These are phyloP conservation scores for Panzeria rudis DNA, from an alignment of 2,888 invertebrate genomes.

Conservation along the genomic window DNA sequence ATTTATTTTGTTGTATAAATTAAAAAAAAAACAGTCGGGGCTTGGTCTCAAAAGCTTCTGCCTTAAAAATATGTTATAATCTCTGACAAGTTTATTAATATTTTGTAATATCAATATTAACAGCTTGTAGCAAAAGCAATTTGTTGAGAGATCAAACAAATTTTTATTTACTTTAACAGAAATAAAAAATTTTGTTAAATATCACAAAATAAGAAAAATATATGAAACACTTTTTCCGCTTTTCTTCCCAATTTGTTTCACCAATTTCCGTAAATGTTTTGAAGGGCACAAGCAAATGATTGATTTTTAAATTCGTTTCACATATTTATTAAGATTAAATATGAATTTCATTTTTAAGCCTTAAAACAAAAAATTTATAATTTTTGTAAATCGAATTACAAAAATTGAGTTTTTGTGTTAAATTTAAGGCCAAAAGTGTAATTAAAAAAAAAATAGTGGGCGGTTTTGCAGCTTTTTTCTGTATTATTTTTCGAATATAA, in stretches of 20 bases:
- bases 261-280: background rate
- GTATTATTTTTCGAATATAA: background rate
- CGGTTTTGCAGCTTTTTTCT: slow-evolving; percentile 54
- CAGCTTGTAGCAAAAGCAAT: background rate
- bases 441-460: slow-evolving; percentile 41
- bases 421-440: slow-evolving; percentile 24
- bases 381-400: background rate
- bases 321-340: background rate
- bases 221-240: background rate
- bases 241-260: background rate
- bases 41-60: too few relatives aligned
- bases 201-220: background rate
- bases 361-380: background rate
- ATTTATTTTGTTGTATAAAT: slow-evolving; percentile 14
- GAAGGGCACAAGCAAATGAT: background rate
- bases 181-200: background rate
- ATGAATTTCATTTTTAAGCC: too few relatives aligned
- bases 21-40: background rate
- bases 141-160: background rate
- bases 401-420: slow-evolving; percentile 11
- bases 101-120: background rate
- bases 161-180: too few relatives aligned
- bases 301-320: background rate
- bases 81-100: too few relatives aligned
- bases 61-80: too few relatives aligned